Evolutionary conservation across 2,797 vertebrate genomes (phyloP), one percentile per base, ranked within the genome.

Genomic region (Catostomus latipinnis): DNA sequence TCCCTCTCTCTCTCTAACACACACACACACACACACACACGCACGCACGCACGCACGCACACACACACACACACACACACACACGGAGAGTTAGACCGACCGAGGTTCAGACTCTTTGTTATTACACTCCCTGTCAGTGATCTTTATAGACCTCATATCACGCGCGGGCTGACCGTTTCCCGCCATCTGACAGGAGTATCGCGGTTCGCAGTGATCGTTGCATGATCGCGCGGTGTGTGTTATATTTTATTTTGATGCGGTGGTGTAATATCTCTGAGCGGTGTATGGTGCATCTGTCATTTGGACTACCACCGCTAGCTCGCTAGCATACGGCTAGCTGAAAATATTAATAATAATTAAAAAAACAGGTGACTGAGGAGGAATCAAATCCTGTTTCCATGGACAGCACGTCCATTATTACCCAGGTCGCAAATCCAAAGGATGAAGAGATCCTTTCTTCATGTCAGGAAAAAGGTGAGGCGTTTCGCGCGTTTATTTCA

Each of bases 341-440:
- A 78, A 86, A 83, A 83, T 84, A 22, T 22, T 22, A 34, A 34
- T 34, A 34, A 34, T 34, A 34, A 34, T 81, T 53, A 77, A 12
- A 57, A 81, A 83, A 83, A 81, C 52, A 85, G 84, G 82, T 76
- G 84, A 83, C 82, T 49, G 71, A 89, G 88, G 88, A 90, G 84
- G 89, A 91, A 85, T 22, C 88, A 87, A 89, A 93, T 92, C 91
- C 90, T 89, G 92, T 93, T 94, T 95, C 96, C 96, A 99, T 99
- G 97, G 97, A 98, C 96, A 95, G 96, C 95, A 97, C 96, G 94
- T 97, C 97, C 96, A 97, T 98, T 93, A 98, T 98, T 95, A 98
- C 97, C 95, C 97, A 99, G 96, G 96, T 98, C 95, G 96, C 96
- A 94, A 98, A 98, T 96, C 96, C 97, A 91, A 98, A 98, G 96